Evolutionary conservation across 2,888 invertebrate genomes (phyloP), one percentile per base, ranked within the genome.

Genomic region (Andricus quercusramuli): DNA sequence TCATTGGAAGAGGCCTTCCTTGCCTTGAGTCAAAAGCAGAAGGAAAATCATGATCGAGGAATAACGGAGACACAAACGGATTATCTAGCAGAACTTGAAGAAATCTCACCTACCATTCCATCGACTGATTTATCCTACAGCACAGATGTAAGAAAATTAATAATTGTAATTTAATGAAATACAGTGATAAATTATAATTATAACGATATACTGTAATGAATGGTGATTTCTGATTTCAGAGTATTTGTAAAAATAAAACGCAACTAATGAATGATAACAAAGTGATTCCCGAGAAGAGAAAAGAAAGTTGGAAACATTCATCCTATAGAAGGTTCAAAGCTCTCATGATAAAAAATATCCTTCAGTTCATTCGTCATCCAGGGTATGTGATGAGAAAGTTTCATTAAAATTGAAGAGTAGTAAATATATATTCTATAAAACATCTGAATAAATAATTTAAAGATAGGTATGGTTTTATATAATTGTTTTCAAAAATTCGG

Each of bases 1-100:
- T 96, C 96, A 0, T 93, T 99, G 47, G 98, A 99, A 91, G 97
- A 98, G 62, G 98, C 97, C 0, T 99, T 98, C 90, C 93, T 98
- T 17, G 95, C 95, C 83, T 94, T 98, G 66, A 96, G 97, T 82
- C 93, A 95, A 88, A 94, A 94, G 67, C 96, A 96, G 86, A 92
- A 93, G 62, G 93, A 93, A 89, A 85, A 83, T 74, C 84, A 90
- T 91, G 86, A 87, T 78, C 83, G 86, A 20, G 83, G 87, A 6
- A 74, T 86, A 17, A 78, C 65, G 37, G 83, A 83, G 51, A 41
- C 74, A 37, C 62, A 64, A 37, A 78, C 15, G 1, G 47, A 56
- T 17, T 78, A 79, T 25, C 81, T 90, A 90, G 47, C 93, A 92
- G 86, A 90, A 93, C 79, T 94, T 94, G 13, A 85, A 92, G 70